These are phyloP conservation scores for Mylabris phalerata DNA, from an alignment of 1,140 invertebrate genomes.

Conservation along the genomic window DNA sequence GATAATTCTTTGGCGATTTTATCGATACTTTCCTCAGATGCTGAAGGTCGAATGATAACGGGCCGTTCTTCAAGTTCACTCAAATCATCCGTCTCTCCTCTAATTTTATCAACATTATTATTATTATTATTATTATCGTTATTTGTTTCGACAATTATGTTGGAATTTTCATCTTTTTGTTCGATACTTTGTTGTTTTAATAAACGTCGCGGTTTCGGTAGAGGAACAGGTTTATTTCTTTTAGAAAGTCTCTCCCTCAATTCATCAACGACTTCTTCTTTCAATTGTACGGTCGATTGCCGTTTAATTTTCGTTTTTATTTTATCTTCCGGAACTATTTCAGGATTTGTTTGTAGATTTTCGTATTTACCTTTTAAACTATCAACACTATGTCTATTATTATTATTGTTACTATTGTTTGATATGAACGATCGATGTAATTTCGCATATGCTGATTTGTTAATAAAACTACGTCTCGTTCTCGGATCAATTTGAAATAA, in stretches of 20 bases:
- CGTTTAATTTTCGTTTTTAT: neutral
- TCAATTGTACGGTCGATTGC: neutral
- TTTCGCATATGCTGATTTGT: conserved; percentile 30
- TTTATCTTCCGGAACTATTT: neutral
- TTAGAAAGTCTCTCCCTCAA: neutral
- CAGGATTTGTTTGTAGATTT: neutral
- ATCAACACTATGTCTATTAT: conserved; percentile 16
- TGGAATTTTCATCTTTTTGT: conserved; percentile 11
- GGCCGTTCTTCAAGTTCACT: conserved; percentile 22
- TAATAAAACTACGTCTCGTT: conserved; percentile 21
- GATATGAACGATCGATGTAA: conserved; percentile 25
- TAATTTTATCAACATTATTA: conserved; percentile 15
- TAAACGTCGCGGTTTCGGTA: conserved; percentile 11
- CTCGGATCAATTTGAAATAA: conserved; percentile 16
- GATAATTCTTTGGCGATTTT: conserved; percentile 31
- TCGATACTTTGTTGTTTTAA: conserved; percentile 20
- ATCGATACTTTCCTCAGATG: conserved; percentile 33
- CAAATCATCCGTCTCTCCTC: neutral
- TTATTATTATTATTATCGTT: conserved; percentile 25
- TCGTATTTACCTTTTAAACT: conserved; percentile 28
- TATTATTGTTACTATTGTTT: neutral
- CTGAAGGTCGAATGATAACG: conserved; percentile 27
- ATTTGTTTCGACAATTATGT: too few species aligned
- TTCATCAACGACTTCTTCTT: neutral
- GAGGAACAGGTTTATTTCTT: conserved; percentile 1